Percentiles rank a stretch among this genome's conserved stretches.
Evolutionary conservation across 1,140 invertebrate genomes (phyloP).

Genomic region (Diachasmimorpha longicaudata): DNA sequence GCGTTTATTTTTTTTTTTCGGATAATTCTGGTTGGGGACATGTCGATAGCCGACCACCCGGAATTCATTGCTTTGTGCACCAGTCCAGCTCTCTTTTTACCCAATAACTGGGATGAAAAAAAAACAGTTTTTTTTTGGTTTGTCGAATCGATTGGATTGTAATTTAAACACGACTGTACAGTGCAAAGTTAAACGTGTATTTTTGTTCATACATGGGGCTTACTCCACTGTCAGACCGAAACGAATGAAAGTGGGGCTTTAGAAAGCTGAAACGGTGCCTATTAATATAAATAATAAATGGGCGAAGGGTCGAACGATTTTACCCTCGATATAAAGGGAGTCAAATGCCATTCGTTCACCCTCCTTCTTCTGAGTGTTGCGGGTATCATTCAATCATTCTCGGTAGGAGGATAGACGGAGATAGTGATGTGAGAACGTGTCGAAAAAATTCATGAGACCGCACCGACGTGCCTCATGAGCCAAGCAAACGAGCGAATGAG

Average conservation of each 20-base stretch:
- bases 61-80: conserved; percentile 55
- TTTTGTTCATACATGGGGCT: background rate
- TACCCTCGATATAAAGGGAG: conserved; percentile 26
- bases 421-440: conserved; percentile 30
- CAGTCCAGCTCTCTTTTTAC: conserved; percentile 40
- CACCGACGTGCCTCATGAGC: background rate
- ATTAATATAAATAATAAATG: conserved; percentile 58
- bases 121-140: background rate
- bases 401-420: conserved; percentile 19
- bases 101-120: conserved; percentile 25
- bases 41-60: conserved; percentile 46
- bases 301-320: conserved; percentile 30
- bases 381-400: conserved; percentile 52
- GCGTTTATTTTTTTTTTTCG: conserved; percentile 50
- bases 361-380: conserved; percentile 12
- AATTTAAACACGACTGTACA: conserved; percentile 3
- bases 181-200: background rate
- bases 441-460: conserved; percentile 59
- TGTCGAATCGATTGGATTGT: background rate
- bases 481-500: background rate
- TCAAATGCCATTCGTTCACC: conserved; percentile 42
- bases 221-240: background rate
- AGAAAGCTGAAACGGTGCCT: conserved; percentile 19
- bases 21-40: conserved; percentile 15
- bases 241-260: background rate